Evolutionary conservation across 2,797 vertebrate species (phyloP).

Genomic region (Chanos chanos): DNA sequence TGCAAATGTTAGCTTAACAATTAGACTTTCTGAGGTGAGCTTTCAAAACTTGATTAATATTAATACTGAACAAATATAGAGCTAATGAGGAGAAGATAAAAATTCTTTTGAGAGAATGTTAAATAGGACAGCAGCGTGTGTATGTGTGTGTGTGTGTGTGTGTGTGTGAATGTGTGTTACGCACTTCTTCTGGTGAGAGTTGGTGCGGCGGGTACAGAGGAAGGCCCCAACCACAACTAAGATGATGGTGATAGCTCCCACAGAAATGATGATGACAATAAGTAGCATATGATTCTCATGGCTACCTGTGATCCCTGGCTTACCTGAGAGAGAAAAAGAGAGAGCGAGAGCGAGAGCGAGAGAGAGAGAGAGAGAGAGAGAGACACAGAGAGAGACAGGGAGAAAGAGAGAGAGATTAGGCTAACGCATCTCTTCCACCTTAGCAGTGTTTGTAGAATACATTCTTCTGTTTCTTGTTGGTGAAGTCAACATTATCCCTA

Average conservation of each 20-base stretch:
- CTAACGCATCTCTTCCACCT: no score
- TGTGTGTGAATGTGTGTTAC: conserved; percentile 1
- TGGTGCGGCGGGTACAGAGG: conserved; percentile 90
- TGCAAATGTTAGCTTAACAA: no score
- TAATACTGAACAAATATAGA: no score
- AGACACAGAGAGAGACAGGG: not conserved
- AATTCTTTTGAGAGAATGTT: no score
- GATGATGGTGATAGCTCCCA: conserved; percentile 90
- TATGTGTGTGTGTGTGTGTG: not conserved
- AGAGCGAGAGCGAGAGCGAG: not conserved
- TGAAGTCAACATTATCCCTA: no score
- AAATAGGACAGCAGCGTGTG: no score
- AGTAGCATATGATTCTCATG: conserved; percentile 86
- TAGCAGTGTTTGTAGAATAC: no score
- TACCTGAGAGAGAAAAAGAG: conserved; percentile 65
- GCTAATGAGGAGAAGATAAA: no score
- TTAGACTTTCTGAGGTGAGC: no score
- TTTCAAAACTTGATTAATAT: no score
- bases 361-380: not conserved
- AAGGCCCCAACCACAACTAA: conserved; percentile 92
- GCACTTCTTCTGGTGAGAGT: conserved; percentile 96
- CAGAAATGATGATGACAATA: conserved; percentile 89
- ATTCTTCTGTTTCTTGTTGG: no score
- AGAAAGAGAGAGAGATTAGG: not conserved
- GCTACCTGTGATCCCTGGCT: conserved; percentile 80